phyloP scores from a whole-genome alignment of 1,140 invertebrate species.

The Campodea augens region DNA sequence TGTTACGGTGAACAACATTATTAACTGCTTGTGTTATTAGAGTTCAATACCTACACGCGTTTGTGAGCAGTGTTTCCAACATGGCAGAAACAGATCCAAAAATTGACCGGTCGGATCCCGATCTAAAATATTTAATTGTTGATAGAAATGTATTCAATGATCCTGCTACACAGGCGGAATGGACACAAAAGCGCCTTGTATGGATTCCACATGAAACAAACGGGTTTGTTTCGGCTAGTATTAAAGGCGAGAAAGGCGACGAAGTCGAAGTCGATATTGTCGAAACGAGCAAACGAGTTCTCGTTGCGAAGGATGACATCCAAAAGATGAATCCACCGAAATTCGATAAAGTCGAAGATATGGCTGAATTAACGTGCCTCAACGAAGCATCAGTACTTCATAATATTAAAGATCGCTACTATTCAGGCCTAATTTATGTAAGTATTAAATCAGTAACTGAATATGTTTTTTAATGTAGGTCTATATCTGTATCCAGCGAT shows the following conservation, averaged over 20 bases:
- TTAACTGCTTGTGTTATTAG: too few relatives aligned
- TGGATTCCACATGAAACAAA: slow-evolving; percentile 95
- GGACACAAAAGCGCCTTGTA: slow-evolving; percentile 92
- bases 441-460: slow-evolving; percentile 47
- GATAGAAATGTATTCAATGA: slow-evolving; percentile 88
- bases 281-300: slow-evolving; percentile 78
- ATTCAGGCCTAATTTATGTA: slow-evolving; percentile 97
- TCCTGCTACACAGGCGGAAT: slow-evolving; percentile 92
- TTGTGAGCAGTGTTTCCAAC: too few relatives aligned
- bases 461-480: too few relatives aligned
- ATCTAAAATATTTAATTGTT: slow-evolving; percentile 81
- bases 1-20: too few relatives aligned
- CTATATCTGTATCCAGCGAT: too few relatives aligned
- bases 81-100: slow-evolving; percentile 50
- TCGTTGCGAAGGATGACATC: slow-evolving; percentile 86
- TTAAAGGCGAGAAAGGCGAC: slow-evolving; percentile 85
- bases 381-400: slow-evolving; percentile 98
- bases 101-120: slow-evolving; percentile 76
- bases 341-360: slow-evolving; percentile 99
- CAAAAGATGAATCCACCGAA: slow-evolving; percentile 99
- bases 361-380: slow-evolving; percentile 97
- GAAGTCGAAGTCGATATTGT: slow-evolving; percentile 92
- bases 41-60: too few relatives aligned
- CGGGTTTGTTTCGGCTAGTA: slow-evolving; percentile 88
- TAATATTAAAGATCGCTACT: slow-evolving; percentile 99